Evolutionary conservation across 2,888 invertebrate species (phyloP).

Genomic region (Tanypteryx hageni): DNA sequence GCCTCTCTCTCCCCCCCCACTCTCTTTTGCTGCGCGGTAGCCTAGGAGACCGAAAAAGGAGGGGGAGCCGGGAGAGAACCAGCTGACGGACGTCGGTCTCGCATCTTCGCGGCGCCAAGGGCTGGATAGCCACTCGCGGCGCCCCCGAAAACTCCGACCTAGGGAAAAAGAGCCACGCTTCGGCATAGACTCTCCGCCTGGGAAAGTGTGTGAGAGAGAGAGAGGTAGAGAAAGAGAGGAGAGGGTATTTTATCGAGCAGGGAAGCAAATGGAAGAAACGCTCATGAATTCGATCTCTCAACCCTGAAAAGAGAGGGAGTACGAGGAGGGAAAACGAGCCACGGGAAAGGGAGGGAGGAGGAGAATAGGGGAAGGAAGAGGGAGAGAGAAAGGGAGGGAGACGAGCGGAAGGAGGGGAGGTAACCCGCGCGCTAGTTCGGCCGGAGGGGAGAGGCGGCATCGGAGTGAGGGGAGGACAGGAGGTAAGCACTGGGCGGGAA

Average conservation of each 20-base stretch:
- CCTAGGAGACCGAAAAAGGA: not conserved
- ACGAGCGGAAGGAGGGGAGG: not conserved
- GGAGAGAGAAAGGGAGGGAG: not conserved
- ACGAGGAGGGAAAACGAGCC: not conserved
- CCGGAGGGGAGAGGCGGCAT: not conserved
- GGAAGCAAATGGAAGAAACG: conserved; percentile 61
- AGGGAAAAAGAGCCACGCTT: not conserved
- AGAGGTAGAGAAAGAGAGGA: not conserved
- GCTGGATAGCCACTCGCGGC: not conserved
- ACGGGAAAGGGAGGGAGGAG: not conserved
- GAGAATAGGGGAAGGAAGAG: not conserved
- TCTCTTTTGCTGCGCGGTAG: not conserved
- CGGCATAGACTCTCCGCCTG: not conserved
- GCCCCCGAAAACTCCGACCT: not conserved
- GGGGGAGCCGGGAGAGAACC: not conserved
- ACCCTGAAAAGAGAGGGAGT: conserved; percentile 48
- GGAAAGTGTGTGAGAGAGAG: not conserved
- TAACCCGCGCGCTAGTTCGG: not conserved
- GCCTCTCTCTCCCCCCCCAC: not conserved
- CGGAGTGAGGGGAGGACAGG: not conserved
- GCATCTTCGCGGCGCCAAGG: conserved; percentile 38
- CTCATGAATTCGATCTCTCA: conserved; percentile 63
- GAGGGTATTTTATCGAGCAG: conserved; percentile 58
- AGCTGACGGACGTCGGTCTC: conserved; percentile 31
- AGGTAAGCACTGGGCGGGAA: not conserved